A percentile compares a stretch with the other conserved stretches of the same genome.
These are phyloP conservation scores for Euproctis similis DNA, from an alignment of 2,888 invertebrate genomes.

Conservation along the genomic window DNA sequence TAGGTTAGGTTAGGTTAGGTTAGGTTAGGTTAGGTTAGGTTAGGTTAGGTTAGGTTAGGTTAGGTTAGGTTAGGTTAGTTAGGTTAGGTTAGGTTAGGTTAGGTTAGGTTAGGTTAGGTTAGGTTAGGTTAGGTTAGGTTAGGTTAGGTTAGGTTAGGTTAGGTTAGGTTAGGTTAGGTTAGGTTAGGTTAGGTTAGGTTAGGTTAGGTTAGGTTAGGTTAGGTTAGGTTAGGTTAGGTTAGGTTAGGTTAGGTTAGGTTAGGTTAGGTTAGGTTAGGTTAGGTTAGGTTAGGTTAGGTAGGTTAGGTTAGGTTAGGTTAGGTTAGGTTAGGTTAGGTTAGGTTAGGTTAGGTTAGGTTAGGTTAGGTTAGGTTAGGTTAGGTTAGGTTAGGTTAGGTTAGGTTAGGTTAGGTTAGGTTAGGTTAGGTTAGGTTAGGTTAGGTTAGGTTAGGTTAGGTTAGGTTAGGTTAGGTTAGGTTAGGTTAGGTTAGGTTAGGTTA, in stretches of 20 bases:
- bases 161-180: slow-evolving; percentile 15
- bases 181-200: slow-evolving; percentile 16
- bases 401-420: no score
- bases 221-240: slow-evolving; percentile 14
- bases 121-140: slow-evolving; percentile 14
- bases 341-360: slow-evolving; percentile 11
- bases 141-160: slow-evolving; percentile 14
- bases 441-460: no score
- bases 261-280: slow-evolving; percentile 7
- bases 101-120: slow-evolving; percentile 12
- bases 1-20: slow-evolving; percentile 11
- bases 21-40: slow-evolving; percentile 11
- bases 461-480: no score
- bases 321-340: slow-evolving; percentile 10
- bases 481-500: no score
- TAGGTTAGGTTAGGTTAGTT: slow-evolving; percentile 10
- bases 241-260: slow-evolving; percentile 13
- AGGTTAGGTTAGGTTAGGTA: slow-evolving; percentile 11
- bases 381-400: slow-evolving; percentile 10
- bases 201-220: slow-evolving; percentile 16
- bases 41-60: slow-evolving; percentile 11
- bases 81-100: slow-evolving; percentile 11
- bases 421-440: no score
- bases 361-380: slow-evolving; percentile 12
- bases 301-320: slow-evolving; percentile 11